Evolutionary conservation across 2,888 invertebrate genomes (phyloP).

Genomic region (Chaetoderma sp.): DNA sequence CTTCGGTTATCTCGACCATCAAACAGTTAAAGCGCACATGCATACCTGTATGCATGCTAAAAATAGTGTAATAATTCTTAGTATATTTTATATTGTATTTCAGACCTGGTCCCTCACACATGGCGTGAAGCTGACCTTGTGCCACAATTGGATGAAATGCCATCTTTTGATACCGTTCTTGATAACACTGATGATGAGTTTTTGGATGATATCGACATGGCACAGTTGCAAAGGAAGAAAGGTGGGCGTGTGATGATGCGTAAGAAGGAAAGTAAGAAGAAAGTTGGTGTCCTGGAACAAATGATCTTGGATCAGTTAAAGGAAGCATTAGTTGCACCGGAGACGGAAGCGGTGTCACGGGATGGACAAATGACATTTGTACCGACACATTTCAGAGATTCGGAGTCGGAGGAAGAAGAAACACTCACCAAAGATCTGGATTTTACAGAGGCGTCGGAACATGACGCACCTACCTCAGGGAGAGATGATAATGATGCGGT

Average conservation of each 20-base stretch:
- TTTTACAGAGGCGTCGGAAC: conserved; percentile 24
- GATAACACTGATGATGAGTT: conserved; percentile 59
- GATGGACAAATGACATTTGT: conserved; percentile 38
- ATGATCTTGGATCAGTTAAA: no score
- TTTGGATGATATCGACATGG: conserved; percentile 22
- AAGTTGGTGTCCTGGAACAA: neutral
- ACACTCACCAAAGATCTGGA: conserved; percentile 33
- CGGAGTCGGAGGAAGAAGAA: conserved; percentile 50
- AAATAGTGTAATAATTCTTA: no score
- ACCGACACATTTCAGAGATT: conserved; percentile 53
- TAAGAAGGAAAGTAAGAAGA: neutral
- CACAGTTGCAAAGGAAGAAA: no score
- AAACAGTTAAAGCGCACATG: no score
- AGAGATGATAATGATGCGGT: conserved; percentile 47
- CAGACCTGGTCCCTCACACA: no score
- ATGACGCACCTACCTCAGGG: conserved; percentile 6
- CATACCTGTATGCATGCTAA: no score
- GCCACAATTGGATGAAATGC: conserved; percentile 52
- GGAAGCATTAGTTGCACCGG: neutral
- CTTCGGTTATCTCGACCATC: no score
- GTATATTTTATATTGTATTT: no score
- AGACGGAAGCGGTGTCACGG: neutral
- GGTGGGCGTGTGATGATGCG: neutral
- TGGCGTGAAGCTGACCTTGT: conserved; percentile 50
- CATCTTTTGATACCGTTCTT: conserved; percentile 52